Percentiles rank a stretch among this genome's conserved stretches.
Evolutionary conservation across 2,113 vertebrate species (phyloP).

Genomic region (Tetrao urogallus): DNA sequence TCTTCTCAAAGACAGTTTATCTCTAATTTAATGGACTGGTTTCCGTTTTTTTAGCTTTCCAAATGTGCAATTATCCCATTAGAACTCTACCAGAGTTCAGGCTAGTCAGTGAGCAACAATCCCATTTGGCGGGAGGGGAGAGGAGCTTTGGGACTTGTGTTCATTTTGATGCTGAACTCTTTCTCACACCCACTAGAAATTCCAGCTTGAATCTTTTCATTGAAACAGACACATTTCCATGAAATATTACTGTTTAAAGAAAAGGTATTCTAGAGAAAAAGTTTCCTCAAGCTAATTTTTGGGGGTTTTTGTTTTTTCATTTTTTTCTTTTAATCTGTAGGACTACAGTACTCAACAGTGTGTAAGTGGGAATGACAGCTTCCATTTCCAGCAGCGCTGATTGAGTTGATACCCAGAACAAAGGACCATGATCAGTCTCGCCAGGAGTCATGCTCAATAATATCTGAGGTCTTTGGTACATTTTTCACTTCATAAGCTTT

Average conservation of each 20-base stretch:
- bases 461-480: background rate
- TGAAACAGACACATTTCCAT: slow-evolving; percentile 31
- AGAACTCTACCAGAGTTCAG: slow-evolving; percentile 8
- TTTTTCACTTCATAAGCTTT: background rate
- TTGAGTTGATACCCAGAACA: background rate
- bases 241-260: slow-evolving; percentile 23
- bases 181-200: slow-evolving; percentile 49
- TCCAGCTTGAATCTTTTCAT: slow-evolving; percentile 25
- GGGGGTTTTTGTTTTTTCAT: too few relatives aligned
- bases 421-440: background rate
- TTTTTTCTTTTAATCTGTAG: background rate
- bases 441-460: background rate
- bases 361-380: background rate
- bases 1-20: background rate
- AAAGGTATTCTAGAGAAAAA: slow-evolving; percentile 7
- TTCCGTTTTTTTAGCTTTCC: background rate
- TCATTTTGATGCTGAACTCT: slow-evolving; percentile 37
- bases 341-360: background rate
- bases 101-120: slow-evolving; percentile 35
- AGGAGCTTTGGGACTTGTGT: slow-evolving; percentile 49
- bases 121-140: slow-evolving; percentile 21
- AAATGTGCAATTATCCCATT: slow-evolving; percentile 5
- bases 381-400: background rate
- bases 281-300: background rate
- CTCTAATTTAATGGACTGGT: background rate